Evolutionary conservation across 1,140 invertebrate species (phyloP).

Genomic region (Eurosta solidaginis): DNA sequence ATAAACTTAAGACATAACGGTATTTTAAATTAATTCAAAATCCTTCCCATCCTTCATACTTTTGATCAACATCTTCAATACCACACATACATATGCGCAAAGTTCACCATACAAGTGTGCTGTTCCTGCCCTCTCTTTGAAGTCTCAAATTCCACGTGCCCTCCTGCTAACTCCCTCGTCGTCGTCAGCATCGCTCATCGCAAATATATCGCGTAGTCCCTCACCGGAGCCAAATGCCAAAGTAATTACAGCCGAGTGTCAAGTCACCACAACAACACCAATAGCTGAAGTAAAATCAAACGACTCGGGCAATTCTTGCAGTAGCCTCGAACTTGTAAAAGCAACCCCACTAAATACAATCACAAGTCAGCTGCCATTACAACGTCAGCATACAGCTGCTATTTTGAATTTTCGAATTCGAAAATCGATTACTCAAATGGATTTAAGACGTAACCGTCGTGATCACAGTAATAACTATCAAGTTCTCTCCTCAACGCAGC

Average conservation of each 20-base stretch:
- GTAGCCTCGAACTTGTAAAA: neutral
- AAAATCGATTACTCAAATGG: slow-evolving; percentile 52
- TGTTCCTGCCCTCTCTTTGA: neutral
- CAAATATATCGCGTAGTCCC: slow-evolving; percentile 4
- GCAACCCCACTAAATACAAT: neutral
- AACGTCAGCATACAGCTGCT: slow-evolving; percentile 43
- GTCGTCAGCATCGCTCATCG: slow-evolving; percentile 41
- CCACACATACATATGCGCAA: neutral
- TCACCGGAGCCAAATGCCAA: neutral
- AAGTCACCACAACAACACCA: neutral
- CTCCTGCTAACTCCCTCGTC: slow-evolving; percentile 44
- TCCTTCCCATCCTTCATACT: neutral
- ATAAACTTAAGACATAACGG: neutral
- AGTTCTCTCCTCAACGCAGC: neutral
- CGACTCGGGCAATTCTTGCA: neutral
- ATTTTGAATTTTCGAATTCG: slow-evolving; percentile 46
- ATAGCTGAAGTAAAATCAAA: neutral
- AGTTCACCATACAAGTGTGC: slow-evolving; percentile 15
- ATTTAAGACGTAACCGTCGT: slow-evolving; percentile 50
- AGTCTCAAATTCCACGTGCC: slow-evolving; percentile 33
- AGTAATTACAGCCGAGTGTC: slow-evolving; percentile 27
- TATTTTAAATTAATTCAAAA: neutral
- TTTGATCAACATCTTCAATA: neutral
- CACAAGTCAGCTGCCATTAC: slow-evolving; percentile 36
- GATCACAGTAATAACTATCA: slow-evolving; percentile 3